Base-by-base conservation (phyloP, 2,888 invertebrate species). In the Orthosia incerta region DNA sequence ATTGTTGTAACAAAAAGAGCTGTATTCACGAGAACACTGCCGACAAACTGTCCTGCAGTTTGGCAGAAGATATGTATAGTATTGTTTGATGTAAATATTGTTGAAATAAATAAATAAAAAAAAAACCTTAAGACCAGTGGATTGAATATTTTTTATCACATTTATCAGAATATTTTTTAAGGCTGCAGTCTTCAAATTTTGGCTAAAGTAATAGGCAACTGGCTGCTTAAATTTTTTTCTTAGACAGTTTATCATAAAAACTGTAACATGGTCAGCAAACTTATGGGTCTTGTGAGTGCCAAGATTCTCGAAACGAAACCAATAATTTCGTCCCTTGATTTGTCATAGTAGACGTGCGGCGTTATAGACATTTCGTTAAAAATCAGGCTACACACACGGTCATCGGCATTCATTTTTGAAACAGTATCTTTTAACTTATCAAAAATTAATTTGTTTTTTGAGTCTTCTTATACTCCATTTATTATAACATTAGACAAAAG, bases 301-400 rank as follows among this genome's bases (percentile, higher is more conserved):
- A 31, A 57, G 57, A 57, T 57, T 57, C 12, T 57, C 18, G n/a
- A 59, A 59, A 39, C 18, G n/a, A 59, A 59, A 39, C 57, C 57
- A n/a, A n/a, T 59, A 31, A 39, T 39, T 59, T n/a, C n/a, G n/a
- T n/a, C n/a, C n/a, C n/a, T n/a, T n/a, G n/a, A n/a, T n/a, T 39
- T 59, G 57, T 57, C 31, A 59, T 59, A 59, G 13, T n/a, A 39
- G 39, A 59, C n/a, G 5, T 59, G 59, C 13, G 59, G 39, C 5
- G 39, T 59, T n/a, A 59, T 59, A 13, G 59, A 59, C 31, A 59
- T 59, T 59, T 59, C 59, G 59, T 61, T 46, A 46, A 61, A 61
- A 20, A 61, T 61, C 20, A 61, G 46, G 11, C 46, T 46, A 61
- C 46, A 61, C 4, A 45, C n/a, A 20, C 57, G 31, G n/a, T 39